Percentiles rank a stretch among this genome's conserved stretches.
Conservation (phyloP, 1,140 invertebrate species). For the Calliopsis andreniformis region DNA sequence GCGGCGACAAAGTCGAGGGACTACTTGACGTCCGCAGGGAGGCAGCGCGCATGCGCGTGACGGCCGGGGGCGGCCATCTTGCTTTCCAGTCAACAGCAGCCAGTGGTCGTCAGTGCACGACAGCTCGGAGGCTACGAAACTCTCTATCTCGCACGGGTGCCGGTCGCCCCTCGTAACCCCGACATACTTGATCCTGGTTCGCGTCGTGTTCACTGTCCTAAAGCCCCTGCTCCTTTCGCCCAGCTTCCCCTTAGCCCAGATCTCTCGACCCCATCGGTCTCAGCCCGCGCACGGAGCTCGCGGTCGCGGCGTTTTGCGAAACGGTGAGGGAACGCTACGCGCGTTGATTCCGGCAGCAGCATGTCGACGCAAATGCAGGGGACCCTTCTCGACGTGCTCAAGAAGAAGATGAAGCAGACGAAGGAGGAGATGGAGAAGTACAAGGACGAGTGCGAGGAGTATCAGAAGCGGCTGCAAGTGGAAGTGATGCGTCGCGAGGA, state of each 20-base stretch:
- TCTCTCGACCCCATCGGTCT: neutral
- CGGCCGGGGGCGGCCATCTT: slow-evolving; percentile 70
- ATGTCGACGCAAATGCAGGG: slow-evolving; percentile 94
- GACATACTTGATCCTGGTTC: slow-evolving; percentile 25
- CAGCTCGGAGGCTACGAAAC: slow-evolving; percentile 64
- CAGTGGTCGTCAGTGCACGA: slow-evolving; percentile 75
- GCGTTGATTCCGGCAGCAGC: slow-evolving; percentile 71
- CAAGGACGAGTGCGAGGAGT: slow-evolving; percentile 97
- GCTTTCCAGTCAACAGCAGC: slow-evolving; percentile 69
- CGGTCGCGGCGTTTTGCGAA: slow-evolving; percentile 22
- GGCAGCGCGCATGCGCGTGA: slow-evolving; percentile 63
- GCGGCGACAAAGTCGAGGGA: slow-evolving; percentile 50
- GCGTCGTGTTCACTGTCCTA: slow-evolving; percentile 27
- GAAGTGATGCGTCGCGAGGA: slow-evolving; percentile 96
- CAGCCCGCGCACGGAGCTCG: slow-evolving; percentile 3
- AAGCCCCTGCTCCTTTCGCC: neutral
- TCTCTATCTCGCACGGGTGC: slow-evolving; percentile 42
- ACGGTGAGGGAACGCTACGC: slow-evolving; percentile 41
- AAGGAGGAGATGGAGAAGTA: slow-evolving; percentile 99
- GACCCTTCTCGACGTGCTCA: slow-evolving; percentile 95
- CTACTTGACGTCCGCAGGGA: slow-evolving; percentile 60
- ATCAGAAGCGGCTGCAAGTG: slow-evolving; percentile 93
- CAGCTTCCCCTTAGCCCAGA: neutral
- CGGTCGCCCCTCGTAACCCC: slow-evolving; percentile 33
- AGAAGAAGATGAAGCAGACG: slow-evolving; percentile 99